These are phyloP conservation scores for Eospalax fontanierii DNA, from an alignment of 2,797 vertebrate species.

Conservation along the genomic window DNA sequence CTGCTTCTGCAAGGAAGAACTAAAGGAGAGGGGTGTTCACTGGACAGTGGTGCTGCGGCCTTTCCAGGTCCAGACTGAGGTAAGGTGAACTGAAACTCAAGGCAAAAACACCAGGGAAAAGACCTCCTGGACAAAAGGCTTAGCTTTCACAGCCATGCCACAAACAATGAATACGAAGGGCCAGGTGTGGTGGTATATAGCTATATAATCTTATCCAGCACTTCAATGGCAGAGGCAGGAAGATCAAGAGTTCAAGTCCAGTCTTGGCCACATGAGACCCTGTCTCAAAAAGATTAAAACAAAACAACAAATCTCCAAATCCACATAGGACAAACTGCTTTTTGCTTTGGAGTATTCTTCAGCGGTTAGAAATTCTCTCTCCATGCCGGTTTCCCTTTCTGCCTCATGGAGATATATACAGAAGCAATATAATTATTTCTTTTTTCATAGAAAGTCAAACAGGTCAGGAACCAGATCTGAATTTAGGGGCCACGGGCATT, in stretches of 20 bases:
- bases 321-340: background rate
- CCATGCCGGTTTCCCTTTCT: background rate
- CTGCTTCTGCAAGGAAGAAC: background rate
- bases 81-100: background rate
- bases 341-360: background rate
- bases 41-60: background rate
- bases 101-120: background rate
- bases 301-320: background rate
- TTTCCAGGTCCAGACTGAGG: no score
- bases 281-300: background rate
- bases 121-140: background rate
- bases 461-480: background rate
- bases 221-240: background rate
- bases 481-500: background rate
- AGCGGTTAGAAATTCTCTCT: background rate
- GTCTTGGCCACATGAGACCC: background rate
- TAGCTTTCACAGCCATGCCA: background rate
- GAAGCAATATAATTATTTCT: background rate
- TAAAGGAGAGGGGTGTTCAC: background rate
- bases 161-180: background rate
- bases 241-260: background rate
- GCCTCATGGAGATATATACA: background rate
- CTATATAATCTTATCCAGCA: background rate
- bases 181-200: background rate
- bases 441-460: background rate